Percentiles rank a stretch among this genome's conserved stretches.
Evolutionary conservation across 2,797 vertebrate genomes (phyloP).

Genomic region (Silurus aristotelis): DNA sequence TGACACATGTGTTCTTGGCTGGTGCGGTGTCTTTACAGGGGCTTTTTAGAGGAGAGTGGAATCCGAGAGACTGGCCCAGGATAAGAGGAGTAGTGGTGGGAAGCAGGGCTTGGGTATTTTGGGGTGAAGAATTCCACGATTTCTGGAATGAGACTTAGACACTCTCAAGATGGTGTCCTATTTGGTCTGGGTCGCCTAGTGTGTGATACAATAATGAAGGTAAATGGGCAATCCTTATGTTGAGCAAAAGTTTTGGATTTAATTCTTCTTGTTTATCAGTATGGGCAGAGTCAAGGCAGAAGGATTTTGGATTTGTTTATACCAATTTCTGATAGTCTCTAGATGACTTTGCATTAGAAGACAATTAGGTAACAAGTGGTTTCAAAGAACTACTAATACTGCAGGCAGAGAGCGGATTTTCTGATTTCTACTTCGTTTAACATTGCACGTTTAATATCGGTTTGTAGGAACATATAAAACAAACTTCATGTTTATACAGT

Average conservation of each 20-base stretch:
- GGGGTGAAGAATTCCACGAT: conserved; percentile 67
- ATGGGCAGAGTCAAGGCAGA: not conserved
- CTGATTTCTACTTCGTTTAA: conserved; percentile 10
- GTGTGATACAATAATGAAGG: conserved; percentile 38
- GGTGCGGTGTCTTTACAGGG: conserved; percentile 61
- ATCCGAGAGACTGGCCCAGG: conserved; percentile 59
- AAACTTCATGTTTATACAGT: not conserved
- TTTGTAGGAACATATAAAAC: not conserved
- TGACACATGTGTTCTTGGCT: conserved; percentile 54
- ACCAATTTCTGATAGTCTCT: conserved; percentile 54
- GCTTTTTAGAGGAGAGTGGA: conserved; percentile 61
- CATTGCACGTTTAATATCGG: conserved; percentile 6
- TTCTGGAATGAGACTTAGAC: conserved; percentile 49
- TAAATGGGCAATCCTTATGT: conserved; percentile 42
- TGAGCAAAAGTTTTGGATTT: conserved; percentile 9
- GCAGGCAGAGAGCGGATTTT: not conserved
- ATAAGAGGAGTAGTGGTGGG: conserved; percentile 46
- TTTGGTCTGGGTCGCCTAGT: conserved; percentile 39
- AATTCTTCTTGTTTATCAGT: not conserved
- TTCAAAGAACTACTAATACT: conserved; percentile 36
- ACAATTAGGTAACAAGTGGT: conserved; percentile 61
- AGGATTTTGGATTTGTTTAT: conserved; percentile 45
- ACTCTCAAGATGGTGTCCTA: conserved; percentile 58
- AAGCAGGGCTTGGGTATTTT: conserved; percentile 64
- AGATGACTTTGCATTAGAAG: conserved; percentile 64